These are phyloP conservation scores for Papilio protenor DNA, from an alignment of 2,888 invertebrate species.

Conservation along the genomic window DNA sequence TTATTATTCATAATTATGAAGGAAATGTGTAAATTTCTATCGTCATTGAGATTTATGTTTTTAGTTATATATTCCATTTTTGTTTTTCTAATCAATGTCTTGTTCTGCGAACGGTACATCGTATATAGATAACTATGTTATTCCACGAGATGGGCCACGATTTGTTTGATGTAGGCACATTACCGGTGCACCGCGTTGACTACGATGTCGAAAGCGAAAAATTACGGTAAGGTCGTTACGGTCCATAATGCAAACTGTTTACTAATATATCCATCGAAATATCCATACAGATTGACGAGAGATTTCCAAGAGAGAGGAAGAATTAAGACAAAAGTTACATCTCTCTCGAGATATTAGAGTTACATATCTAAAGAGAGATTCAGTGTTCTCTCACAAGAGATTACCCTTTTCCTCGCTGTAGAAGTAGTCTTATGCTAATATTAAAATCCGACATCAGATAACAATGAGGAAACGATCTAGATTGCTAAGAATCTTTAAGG, in stretches of 20 bases:
- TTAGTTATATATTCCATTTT: not conserved
- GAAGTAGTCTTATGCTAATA: not conserved
- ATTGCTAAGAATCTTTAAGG: slow-evolving; percentile 16
- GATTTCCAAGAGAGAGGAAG: not conserved
- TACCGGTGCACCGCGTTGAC: slow-evolving; percentile 54
- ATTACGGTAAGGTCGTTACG: slow-evolving; percentile 31
- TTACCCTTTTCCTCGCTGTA: not conserved
- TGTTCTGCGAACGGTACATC: slow-evolving; percentile 59
- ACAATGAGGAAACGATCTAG: slow-evolving; percentile 31
- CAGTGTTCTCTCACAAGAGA: not conserved
- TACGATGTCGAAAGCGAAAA: slow-evolving; percentile 58
- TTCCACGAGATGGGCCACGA: slow-evolving; percentile 60
- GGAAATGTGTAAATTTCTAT: no score
- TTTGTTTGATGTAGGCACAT: slow-evolving; percentile 73
- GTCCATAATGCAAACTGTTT: slow-evolving; percentile 21
- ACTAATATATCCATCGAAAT: not conserved
- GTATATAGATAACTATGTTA: slow-evolving; percentile 56
- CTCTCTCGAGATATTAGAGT: no score
- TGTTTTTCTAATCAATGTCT: slow-evolving; percentile 34
- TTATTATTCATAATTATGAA: not conserved
- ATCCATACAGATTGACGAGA: not conserved
- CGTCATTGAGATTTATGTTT: no score
- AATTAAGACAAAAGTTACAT: no score
- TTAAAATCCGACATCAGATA: not conserved
- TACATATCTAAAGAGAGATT: no score